Base-by-base conservation (phyloP, 2,888 invertebrate genomes). In the Melanargia galathea region DNA sequence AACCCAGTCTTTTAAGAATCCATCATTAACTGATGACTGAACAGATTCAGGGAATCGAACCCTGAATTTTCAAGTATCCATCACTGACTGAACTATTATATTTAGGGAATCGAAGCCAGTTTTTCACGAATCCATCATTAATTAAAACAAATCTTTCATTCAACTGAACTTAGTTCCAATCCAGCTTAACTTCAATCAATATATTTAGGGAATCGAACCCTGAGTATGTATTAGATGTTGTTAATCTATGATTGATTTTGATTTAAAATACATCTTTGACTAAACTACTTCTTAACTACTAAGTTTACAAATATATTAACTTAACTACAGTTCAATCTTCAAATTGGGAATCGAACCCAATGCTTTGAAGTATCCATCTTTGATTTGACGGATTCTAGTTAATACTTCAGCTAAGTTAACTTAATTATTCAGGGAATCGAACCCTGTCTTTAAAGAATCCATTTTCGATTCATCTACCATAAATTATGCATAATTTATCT, bases 121-220 rank as follows among this genome's bases (percentile, higher is more conserved):
- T 45, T 52, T 52, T 22, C 0, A 3, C 11, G 7, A 43, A 18
- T 7, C 8, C 10, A 18, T 43, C 16, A 8, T 43, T 16, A 2
- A 20, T 4, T 11, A 1, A 51, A 30, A 7, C n/a, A n/a, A n/a
- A n/a, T n/a, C n/a, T n/a, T n/a, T n/a, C n/a, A n/a, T n/a, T n/a
- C n/a, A n/a, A n/a, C n/a, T n/a, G n/a, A n/a, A n/a, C n/a, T n/a
- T n/a, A n/a, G n/a, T n/a, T n/a, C n/a, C n/a, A n/a, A n/a, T n/a
- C n/a, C n/a, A n/a, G n/a, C n/a, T n/a, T n/a, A n/a, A n/a, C n/a
- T n/a, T n/a, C n/a, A n/a, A n/a, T n/a, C n/a, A n/a, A n/a, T n/a
- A n/a, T 46, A 24, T 22, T 6, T 10, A 61, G 33, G 61, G 66
- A 67, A 26, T 69, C 57, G 58, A 71, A 66, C 66, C 59, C 64